These are phyloP conservation scores for Myotis findleyi DNA, from an alignment of 2,797 vertebrate genomes.

Conservation along the genomic window DNA sequence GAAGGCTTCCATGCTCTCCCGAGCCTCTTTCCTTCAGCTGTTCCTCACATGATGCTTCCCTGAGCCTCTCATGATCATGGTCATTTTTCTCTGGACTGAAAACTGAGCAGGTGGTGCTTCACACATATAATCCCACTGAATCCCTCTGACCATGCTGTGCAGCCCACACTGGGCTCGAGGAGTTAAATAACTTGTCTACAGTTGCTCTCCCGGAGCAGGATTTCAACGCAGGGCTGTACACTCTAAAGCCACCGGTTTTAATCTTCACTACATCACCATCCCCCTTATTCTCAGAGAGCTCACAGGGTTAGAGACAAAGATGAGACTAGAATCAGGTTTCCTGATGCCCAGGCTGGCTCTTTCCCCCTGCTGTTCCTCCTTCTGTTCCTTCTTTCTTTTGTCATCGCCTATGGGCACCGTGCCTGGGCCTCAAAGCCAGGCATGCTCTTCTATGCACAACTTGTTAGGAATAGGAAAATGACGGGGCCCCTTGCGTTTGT, in stretches of 20 bases:
- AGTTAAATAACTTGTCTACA: neutral
- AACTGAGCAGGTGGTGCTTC: neutral
- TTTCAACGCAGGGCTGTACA: neutral
- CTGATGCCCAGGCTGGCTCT: neutral
- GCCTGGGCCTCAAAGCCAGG: neutral
- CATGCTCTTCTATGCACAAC: neutral
- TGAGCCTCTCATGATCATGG: neutral
- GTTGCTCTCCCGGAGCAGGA: neutral
- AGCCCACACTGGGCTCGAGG: neutral
- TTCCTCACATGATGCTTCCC: neutral
- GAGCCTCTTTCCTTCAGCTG: neutral
- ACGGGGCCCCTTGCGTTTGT: neutral
- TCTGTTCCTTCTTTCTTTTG: neutral
- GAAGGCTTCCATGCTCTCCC: neutral
- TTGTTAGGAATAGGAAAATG: neutral
- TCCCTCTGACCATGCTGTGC: neutral
- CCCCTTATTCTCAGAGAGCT: neutral
- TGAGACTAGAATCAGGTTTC: neutral
- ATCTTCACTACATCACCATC: neutral
- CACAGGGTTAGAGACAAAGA: neutral
- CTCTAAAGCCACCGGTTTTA: neutral
- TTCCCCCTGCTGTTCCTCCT: neutral
- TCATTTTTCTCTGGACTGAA: neutral
- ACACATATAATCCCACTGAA: fast-evolving
- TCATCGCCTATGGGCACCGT: neutral